A percentile compares a stretch with the other conserved stretches of the same genome.
These are phyloP conservation scores for Mirza zaza DNA, from an alignment of 2,113 vertebrate species.

Conservation along the genomic window DNA sequence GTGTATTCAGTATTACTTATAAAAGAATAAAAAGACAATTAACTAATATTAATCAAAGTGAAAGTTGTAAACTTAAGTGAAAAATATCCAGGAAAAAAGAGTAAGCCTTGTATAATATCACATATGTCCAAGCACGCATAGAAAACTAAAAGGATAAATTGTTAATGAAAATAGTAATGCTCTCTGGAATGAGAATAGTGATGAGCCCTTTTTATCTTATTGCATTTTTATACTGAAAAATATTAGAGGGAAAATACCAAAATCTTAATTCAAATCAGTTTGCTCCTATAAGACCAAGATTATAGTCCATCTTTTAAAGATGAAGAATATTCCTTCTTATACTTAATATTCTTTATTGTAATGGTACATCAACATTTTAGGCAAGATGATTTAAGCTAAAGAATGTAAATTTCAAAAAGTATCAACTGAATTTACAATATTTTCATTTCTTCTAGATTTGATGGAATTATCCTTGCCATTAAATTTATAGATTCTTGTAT, in stretches of 20 bases:
- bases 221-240: not conserved
- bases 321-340: not conserved
- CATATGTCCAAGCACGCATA: not conserved
- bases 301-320: not conserved
- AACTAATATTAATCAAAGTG: not conserved
- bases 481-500: not conserved
- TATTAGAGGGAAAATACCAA: not conserved
- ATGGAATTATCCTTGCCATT: not conserved
- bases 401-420: not conserved
- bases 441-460: not conserved
- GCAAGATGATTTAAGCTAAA: not conserved
- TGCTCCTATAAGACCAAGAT: not conserved
- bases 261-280: not conserved
- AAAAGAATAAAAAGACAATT: not conserved
- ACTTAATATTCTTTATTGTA: not conserved
- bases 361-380: not conserved
- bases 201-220: not conserved
- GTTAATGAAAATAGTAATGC: not conserved
- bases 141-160: not conserved
- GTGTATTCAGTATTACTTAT: not conserved
- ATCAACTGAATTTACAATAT: not conserved
- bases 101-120: not conserved
- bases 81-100: not conserved
- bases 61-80: not conserved
- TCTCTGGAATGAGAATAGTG: no score